These are phyloP conservation scores for Eurosta solidaginis DNA, from an alignment of 1,140 invertebrate genomes.

Conservation along the genomic window DNA sequence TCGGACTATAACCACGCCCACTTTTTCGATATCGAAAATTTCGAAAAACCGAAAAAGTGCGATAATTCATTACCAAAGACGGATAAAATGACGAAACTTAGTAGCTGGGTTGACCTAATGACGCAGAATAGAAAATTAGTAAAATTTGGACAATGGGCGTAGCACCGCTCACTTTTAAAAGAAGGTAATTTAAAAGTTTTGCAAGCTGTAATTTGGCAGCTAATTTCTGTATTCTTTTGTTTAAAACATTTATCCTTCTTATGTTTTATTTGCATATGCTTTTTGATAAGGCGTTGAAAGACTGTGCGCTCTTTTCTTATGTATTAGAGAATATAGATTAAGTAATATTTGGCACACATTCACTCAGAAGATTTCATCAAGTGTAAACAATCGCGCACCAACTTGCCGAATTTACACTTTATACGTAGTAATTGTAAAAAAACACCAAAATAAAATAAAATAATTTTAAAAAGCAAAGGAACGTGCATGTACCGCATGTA, in stretches of 20 bases:
- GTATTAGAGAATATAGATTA: constrained; percentile 2
- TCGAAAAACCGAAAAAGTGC: no score
- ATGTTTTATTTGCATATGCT: no score
- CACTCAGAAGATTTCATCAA: not conserved
- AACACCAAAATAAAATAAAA: not conserved
- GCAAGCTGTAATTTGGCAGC: not conserved
- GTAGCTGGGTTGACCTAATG: no score
- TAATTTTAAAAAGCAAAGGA: not conserved
- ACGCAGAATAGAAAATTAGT: no score
- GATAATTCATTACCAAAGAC: no score
- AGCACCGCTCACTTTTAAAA: no score
- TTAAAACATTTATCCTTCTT: no score
- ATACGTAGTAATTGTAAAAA: not conserved
- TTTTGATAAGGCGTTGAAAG: not conserved
- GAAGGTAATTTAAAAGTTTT: not conserved
- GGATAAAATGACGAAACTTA: no score
- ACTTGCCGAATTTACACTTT: constrained; percentile 14
- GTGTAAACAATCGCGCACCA: constrained; percentile 8
- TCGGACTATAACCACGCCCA: not conserved
- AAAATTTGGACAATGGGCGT: no score
- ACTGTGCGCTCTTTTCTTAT: not conserved
- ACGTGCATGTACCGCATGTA: no score
- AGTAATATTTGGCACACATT: constrained; percentile 20
- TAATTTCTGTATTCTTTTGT: not conserved
- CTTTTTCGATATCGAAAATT: no score